A percentile compares a stretch with the other conserved stretches of the same genome.
Evolutionary conservation across 1,140 invertebrate genomes (phyloP).

Genomic region (Himalopsyche phryganea): DNA sequence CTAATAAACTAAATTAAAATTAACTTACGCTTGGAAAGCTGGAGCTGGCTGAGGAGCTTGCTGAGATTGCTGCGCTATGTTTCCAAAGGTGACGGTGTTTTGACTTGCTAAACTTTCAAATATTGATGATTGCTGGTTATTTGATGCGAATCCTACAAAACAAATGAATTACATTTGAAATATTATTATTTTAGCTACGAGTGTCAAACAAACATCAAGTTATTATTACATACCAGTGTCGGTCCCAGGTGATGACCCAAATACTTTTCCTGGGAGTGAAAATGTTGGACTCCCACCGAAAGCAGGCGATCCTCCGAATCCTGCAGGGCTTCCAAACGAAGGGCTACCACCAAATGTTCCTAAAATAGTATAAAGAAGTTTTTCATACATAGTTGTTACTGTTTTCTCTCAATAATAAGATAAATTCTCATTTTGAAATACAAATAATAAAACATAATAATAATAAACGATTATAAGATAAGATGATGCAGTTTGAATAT

Average conservation of each 20-base stretch:
- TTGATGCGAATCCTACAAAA: constrained; percentile 38
- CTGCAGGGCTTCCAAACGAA: constrained; percentile 37
- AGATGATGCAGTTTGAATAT: too few species aligned
- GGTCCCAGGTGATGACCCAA: constrained; percentile 35
- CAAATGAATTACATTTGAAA: too few species aligned
- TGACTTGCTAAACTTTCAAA: constrained; percentile 49
- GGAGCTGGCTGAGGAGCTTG: constrained; percentile 33
- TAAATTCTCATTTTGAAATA: too few species aligned
- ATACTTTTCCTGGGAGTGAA: constrained; percentile 37
- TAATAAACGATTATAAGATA: too few species aligned
- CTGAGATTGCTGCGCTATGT: constrained; percentile 46
- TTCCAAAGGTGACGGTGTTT: constrained; percentile 50
- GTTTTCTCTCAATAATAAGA: too few species aligned
- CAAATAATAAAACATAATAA: too few species aligned
- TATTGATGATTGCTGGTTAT: constrained; percentile 45
- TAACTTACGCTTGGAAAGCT: constrained; percentile 10
- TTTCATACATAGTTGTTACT: too few species aligned
- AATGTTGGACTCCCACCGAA: constrained; percentile 44
- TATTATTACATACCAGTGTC: constrained; percentile 34
- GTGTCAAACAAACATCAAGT: neutral
- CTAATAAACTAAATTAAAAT: too few species aligned
- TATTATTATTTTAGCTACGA: too few species aligned
- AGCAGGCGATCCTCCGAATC: constrained; percentile 36
- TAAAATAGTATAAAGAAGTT: too few species aligned
- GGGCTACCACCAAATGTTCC: constrained; percentile 36